Conservation (phyloP, 2,113 vertebrate species). For the Suricata suricatta region DNA sequence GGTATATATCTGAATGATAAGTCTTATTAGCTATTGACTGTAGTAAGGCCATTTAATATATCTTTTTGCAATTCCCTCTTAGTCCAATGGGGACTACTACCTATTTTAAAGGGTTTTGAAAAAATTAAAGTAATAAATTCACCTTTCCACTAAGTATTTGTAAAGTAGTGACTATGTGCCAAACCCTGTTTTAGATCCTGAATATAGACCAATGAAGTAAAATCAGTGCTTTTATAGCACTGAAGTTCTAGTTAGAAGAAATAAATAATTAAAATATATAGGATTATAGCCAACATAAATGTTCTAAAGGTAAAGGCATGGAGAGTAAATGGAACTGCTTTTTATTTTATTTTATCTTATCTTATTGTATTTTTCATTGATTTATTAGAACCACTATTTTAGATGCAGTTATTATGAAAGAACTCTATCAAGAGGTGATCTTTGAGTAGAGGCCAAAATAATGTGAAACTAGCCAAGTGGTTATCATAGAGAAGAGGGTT, state of each 20-base stretch:
- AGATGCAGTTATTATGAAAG: neutral
- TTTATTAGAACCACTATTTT: neutral
- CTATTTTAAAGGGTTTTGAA: neutral
- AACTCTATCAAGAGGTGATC: neutral
- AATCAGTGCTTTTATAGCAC: neutral
- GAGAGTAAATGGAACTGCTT: neutral
- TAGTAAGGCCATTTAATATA: slow-evolving; percentile 8
- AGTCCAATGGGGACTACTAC: neutral
- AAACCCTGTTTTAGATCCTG: neutral
- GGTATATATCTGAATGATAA: neutral
- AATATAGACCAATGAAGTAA: neutral
- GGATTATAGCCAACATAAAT: neutral
- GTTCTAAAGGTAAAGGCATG: neutral
- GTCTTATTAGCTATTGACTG: neutral
- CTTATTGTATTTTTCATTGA: no score
- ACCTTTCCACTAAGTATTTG: neutral
- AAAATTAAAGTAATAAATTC: neutral
- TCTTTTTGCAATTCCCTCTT: neutral
- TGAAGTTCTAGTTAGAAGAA: neutral
- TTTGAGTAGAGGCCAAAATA: neutral
- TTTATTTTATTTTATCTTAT: no score
- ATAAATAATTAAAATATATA: neutral
- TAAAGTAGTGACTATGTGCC: neutral
- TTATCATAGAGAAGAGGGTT: neutral
- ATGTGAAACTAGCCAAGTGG: neutral